phyloP scores from a whole-genome alignment of 2,888 invertebrate genomes.

The Ichneumoninae sp. region DNA sequence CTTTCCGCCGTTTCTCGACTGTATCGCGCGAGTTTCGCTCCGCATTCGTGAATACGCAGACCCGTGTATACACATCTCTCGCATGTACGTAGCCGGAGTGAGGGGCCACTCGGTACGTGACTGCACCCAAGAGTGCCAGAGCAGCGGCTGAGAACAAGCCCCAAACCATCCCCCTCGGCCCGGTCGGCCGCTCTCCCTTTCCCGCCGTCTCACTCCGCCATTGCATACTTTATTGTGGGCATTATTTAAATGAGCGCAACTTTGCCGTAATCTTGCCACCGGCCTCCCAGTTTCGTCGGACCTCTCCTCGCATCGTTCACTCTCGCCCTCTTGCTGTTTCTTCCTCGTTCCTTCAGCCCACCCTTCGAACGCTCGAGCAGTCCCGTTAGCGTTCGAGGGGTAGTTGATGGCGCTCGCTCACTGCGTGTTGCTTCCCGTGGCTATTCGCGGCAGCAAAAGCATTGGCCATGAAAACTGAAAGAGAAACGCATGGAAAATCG shows the following conservation, averaged over 20 bases:
- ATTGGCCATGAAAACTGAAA: slow-evolving; percentile 41
- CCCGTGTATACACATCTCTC: slow-evolving; percentile 7
- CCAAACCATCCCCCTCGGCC: slow-evolving; percentile 57
- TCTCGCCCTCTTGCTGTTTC: slow-evolving; percentile 4
- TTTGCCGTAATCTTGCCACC: slow-evolving; percentile 78
- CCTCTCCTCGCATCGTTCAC: slow-evolving; percentile 21
- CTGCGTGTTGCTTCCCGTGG: slow-evolving; percentile 35
- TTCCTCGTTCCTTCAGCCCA: slow-evolving; percentile 4
- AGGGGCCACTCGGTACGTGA: slow-evolving; percentile 68
- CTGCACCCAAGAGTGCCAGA: slow-evolving; percentile 74
- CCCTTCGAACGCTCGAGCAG: slow-evolving; percentile 43
- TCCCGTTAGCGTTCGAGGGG: slow-evolving; percentile 35
- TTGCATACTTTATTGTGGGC: slow-evolving; percentile 81
- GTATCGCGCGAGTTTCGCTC: slow-evolving; percentile 23
- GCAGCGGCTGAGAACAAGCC: slow-evolving; percentile 64
- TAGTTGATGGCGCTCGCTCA: slow-evolving; percentile 29
- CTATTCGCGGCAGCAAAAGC: slow-evolving; percentile 59
- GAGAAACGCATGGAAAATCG: slow-evolving; percentile 58
- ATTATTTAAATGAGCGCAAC: slow-evolving; percentile 82
- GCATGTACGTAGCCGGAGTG: slow-evolving; percentile 22
- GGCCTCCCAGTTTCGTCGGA: slow-evolving; percentile 62
- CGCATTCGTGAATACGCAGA: slow-evolving; percentile 31
- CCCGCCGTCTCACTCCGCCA: slow-evolving; percentile 39
- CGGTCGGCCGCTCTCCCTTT: slow-evolving; percentile 29
- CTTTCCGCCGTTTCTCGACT: slow-evolving; percentile 21